Percentiles rank a stretch among this genome's conserved stretches.
Conservation (phyloP, 2,113 vertebrate genomes). For the Picathartes gymnocephalus region DNA sequence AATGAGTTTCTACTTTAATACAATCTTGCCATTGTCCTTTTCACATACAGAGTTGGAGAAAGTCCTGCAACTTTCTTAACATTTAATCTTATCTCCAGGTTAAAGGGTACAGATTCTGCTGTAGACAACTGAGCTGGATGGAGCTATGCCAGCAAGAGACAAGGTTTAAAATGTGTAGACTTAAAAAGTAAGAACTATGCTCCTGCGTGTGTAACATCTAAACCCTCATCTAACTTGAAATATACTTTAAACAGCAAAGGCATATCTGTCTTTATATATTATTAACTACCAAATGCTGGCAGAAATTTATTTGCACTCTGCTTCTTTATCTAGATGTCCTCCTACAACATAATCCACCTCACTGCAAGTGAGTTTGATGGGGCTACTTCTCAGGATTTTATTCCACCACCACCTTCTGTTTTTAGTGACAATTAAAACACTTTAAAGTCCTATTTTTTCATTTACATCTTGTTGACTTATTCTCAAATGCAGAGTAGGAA, state of each 20-base stretch:
- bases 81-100: not conserved
- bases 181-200: not conserved
- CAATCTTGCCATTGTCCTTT: not conserved
- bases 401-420: not conserved
- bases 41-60: not conserved
- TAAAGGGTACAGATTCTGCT: not conserved
- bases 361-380: not conserved
- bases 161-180: not conserved
- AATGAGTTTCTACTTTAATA: not conserved
- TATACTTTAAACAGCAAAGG: not conserved
- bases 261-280: not conserved
- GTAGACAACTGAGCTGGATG: not conserved
- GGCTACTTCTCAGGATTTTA: not conserved
- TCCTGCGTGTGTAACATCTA: not conserved
- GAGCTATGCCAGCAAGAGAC: not conserved
- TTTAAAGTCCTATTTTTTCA: not conserved
- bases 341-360: not conserved
- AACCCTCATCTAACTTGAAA: not conserved
- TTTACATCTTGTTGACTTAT: not conserved
- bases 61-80: not conserved
- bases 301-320: not conserved
- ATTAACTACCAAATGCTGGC: not conserved
- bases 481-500: not conserved
- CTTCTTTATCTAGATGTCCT: not conserved
- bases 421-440: not conserved